Base-by-base conservation (phyloP, 2,888 invertebrate species). In the Aradus depressus region DNA sequence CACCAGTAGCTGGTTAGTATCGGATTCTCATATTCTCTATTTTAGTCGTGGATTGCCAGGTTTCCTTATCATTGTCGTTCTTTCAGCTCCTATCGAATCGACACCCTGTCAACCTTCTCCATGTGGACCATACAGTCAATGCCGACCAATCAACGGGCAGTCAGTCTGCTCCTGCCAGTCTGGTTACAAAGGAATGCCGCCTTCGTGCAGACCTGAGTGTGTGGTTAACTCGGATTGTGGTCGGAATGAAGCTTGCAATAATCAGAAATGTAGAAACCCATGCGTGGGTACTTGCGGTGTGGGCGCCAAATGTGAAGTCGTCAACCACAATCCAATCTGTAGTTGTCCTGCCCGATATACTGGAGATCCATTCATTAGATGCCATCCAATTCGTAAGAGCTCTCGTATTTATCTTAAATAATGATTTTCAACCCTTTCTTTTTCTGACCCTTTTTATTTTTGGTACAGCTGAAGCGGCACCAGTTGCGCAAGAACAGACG, bases 311-410 rank as follows among this genome's bases (percentile, higher is more conserved):
- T 89, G 88, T 62, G 74, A 79, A 44, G 80, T 88, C 22, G 79
- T 86, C 8, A 81, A 81, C 57, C 85, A 88, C 62, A 80, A 82
- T 1, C 86, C 87, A 0, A 81, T 84, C 1, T 90, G 90, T 63
- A 81, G 77, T 6, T 92, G 91, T 64, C 74, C 75, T 22, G 67
- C 74, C 26, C 84, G 84, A 58, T 87, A 74, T 65, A 81, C 80
- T 4, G 91, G 90, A 54, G 84, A 88, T 70, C 84, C 88, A 42
- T 87, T 87, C 62, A 76, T 84, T 35, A 84, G 84, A 64, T 88
- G 88, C 60, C 67, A 68, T 49, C 67, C 68, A 50, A 70, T 68
- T 51, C 65, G 69, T 71, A 67, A 68, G 68, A 3, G 5, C 25
- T 28, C 12, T 14, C 16, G 25, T 2, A 5, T 23, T 2, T 31